A percentile compares a stretch with the other conserved stretches of the same genome.
Conservation (phyloP, 2,797 vertebrate species). For the Lacerta agilis region DNA sequence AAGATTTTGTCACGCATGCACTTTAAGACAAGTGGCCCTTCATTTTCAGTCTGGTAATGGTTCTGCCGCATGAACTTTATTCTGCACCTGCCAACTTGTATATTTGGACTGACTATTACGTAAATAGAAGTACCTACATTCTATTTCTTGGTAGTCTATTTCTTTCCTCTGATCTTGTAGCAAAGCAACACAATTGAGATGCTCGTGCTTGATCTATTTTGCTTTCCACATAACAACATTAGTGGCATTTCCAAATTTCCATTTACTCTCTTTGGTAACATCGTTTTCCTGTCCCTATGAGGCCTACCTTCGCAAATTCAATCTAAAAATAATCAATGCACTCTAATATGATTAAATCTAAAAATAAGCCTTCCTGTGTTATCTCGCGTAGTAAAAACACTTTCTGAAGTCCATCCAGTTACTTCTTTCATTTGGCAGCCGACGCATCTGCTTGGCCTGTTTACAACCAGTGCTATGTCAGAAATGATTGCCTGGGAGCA, state of each 20-base stretch:
- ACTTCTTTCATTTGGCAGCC: constrained; percentile 40
- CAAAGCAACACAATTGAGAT: constrained; percentile 6
- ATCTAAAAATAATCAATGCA: constrained; percentile 39
- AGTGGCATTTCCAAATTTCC: constrained; percentile 32
- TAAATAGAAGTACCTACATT: background rate
- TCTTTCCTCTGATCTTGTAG: constrained; percentile 20
- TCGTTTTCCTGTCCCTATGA: constrained; percentile 5
- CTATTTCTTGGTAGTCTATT: background rate
- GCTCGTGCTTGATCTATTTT: constrained; percentile 30
- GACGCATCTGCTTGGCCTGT: constrained; percentile 6
- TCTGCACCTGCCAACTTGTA: background rate
- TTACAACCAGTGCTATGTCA: constrained; percentile 33
- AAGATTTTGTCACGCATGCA: background rate
- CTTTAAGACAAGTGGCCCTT: background rate
- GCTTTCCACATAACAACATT: background rate
- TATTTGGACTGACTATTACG: background rate
- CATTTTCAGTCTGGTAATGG: background rate
- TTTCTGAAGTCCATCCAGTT: constrained; percentile 21
- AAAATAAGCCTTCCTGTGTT: constrained; percentile 34
- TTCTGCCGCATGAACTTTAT: background rate
- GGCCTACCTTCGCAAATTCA: constrained; percentile 33
- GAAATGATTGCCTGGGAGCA: constrained; percentile 36
- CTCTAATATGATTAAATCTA: constrained; percentile 52
- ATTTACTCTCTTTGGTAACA: background rate
- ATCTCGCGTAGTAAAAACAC: constrained; percentile 13